phyloP scores from a whole-genome alignment of 92 coral and sea anemone genomes.

The Zoanthus gigantus region DNA sequence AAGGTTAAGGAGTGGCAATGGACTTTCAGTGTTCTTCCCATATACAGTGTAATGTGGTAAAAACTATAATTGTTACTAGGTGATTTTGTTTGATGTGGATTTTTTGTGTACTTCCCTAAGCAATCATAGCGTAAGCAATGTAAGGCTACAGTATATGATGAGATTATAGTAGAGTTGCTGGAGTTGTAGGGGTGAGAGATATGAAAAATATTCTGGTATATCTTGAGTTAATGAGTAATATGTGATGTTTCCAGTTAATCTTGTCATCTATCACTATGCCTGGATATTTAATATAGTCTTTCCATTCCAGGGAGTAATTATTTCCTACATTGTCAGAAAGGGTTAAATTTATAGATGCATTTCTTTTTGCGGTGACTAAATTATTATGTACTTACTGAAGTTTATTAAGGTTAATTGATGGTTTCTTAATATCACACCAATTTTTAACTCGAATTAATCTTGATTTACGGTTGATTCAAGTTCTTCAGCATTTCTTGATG shows the following conservation, averaged over 20 bases:
- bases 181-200: slow-evolving; percentile 15
- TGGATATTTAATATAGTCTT: slow-evolving; percentile 17
- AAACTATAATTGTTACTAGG: slow-evolving; percentile 3
- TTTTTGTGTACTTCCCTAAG: slow-evolving; percentile 5
- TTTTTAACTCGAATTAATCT: slow-evolving; percentile 1
- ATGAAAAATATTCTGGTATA: slow-evolving; percentile 20
- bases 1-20: no score
- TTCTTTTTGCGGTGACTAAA: not conserved
- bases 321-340: not conserved
- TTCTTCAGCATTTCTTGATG: no score
- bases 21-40: not conserved
- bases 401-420: not conserved
- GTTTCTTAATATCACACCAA: not conserved
- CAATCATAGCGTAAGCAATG: slow-evolving; percentile 36
- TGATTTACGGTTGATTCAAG: not conserved
- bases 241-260: slow-evolving; percentile 33
- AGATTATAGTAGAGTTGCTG: not conserved
- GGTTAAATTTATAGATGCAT: not conserved
- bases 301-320: slow-evolving; percentile 6
- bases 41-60: not conserved
- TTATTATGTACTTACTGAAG: not conserved
- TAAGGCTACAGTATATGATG: slow-evolving; percentile 6
- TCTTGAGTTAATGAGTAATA: slow-evolving; percentile 31
- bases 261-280: slow-evolving; percentile 25
- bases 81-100: not conserved